Evolutionary conservation across 2,888 invertebrate genomes (phyloP), one percentile per base, ranked within the genome.

Genomic region (Agrotis segetum): DNA sequence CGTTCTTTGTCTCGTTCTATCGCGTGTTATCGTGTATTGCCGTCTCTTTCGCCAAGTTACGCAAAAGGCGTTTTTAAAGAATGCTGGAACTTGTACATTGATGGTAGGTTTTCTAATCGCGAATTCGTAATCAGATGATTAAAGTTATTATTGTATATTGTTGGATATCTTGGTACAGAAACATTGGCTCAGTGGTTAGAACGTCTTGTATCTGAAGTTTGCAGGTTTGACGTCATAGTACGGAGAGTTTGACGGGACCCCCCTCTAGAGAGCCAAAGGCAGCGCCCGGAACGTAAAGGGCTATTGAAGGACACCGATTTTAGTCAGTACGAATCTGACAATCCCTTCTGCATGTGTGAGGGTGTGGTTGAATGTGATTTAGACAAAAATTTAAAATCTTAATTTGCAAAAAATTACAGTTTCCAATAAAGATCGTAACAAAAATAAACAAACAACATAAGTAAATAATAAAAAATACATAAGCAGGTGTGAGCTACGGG

Each of bases 51-150:
- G 76, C 62, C 75, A 79, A 79, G 88, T 93, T 92, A 92, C 93
- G 93, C 92, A 93, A 92, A 92, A 90, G 83, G 83, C 89, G 85
- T 87, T 87, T 89, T 88, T 84, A 85, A 92, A 91, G 92, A 93
- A 94, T 91, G 93, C 86, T 88, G 90, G 90, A 88, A 88, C 90
- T 85, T 87, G 88, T 89, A 40, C 11, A 91, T 81, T 83, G 84
- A 85, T 86, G 83, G 81, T 84, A 68, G 81, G 80, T 81, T 84
- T 85, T 82, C 85, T 83, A 83, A 79, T 78, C 59, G 71, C 53
- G 74, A 80, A 80, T 82, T 82, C 14, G 58, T 74, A 74, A 72
- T 75, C 60, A 65, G 52, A 79, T 75, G 58, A 72, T 73, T 81
- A 68, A 40, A 60, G 63, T 71, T 75, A 59, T 7, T 40, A 60